Percentiles rank a stretch among this genome's conserved stretches.
Conservation (phyloP, 2,797 vertebrate genomes). For the Adelosebastes latens region DNA sequence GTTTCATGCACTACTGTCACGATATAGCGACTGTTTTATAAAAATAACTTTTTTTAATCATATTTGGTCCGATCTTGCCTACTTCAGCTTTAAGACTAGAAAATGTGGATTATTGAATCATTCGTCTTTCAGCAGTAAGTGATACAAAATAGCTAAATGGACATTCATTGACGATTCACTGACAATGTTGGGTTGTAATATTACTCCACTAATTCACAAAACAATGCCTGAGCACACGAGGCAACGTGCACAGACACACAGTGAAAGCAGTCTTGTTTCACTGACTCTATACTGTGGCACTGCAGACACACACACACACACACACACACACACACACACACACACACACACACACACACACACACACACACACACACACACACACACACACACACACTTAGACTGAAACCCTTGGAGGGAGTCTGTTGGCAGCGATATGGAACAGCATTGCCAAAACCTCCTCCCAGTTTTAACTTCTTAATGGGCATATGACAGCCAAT, state of each 20-base stretch:
- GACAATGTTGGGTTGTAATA: constrained; percentile 14
- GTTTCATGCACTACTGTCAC: no score
- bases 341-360: neutral
- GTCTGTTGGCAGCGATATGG: constrained; percentile 69
- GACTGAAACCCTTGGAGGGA: constrained; percentile 66
- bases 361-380: neutral
- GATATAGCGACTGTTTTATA: no score
- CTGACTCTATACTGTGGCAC: constrained; percentile 13
- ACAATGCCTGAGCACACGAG: neutral
- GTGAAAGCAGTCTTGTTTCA: constrained; percentile 26
- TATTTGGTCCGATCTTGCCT: no score
- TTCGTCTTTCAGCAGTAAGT: neutral
- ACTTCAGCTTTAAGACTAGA: no score
- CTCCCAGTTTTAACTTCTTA: constrained; percentile 69
- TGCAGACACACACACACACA: neutral
- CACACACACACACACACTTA: neutral
- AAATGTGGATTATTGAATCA: neutral
- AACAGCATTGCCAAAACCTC: constrained; percentile 69
- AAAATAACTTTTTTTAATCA: no score
- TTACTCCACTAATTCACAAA: constrained; percentile 20
- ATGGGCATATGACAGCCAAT: constrained; percentile 70
- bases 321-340: neutral
- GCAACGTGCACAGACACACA: constrained; percentile 2
- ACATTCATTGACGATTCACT: constrained; percentile 10
- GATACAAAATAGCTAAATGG: neutral